phyloP scores from a whole-genome alignment of 1,140 invertebrate genomes.

The Pogonomyrmex californicus region DNA sequence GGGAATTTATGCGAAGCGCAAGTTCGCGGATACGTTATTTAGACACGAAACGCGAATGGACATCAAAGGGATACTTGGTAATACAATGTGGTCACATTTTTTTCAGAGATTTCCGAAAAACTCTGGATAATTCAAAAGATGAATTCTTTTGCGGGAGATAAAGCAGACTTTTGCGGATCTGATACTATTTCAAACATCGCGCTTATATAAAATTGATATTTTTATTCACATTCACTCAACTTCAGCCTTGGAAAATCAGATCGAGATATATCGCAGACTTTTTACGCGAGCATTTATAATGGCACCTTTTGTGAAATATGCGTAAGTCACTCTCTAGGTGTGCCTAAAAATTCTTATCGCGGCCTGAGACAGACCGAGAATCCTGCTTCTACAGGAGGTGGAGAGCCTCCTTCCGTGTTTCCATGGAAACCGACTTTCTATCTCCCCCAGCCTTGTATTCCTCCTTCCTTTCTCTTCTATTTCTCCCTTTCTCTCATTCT shows the following conservation, averaged over 20 bases:
- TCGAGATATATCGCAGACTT: neutral
- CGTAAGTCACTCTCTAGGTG: neutral
- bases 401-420: conserved; percentile 77
- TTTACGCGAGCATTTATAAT: neutral
- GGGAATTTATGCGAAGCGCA: neutral
- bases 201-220: neutral
- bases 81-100: neutral
- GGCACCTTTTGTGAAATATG: neutral
- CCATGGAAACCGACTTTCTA: conserved; percentile 79
- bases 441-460: conserved; percentile 58
- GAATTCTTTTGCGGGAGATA: neutral
- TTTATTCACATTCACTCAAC: neutral
- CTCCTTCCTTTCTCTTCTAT: conserved; percentile 42
- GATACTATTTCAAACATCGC: neutral
- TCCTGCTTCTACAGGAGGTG: conserved; percentile 60
- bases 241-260: neutral
- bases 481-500: conserved; percentile 60
- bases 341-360: conserved; percentile 73
- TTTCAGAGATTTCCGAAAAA: neutral
- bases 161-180: neutral
- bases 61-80: neutral
- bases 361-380: conserved; percentile 67
- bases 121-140: neutral
- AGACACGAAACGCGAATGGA: neutral
- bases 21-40: neutral